Percentiles rank a stretch among this genome's conserved stretches.
phyloP scores from a whole-genome alignment of 1,140 invertebrate species.

The Trichonephila clavata region DNA sequence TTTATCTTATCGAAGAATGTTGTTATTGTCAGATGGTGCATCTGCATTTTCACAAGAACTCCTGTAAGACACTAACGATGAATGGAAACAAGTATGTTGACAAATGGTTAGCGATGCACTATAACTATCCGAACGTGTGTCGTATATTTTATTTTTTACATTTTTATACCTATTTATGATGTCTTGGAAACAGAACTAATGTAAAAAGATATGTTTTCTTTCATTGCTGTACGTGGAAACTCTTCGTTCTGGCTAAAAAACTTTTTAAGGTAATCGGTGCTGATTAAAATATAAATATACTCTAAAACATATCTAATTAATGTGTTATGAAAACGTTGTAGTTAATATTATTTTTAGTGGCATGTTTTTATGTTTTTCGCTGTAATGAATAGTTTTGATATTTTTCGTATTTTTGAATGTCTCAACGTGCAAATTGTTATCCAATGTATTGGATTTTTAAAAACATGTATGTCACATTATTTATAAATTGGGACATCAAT shows the following conservation, averaged over 20 bases:
- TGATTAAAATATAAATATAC: neutral
- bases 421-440: too few species aligned
- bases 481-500: too few species aligned
- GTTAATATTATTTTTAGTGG: too few species aligned
- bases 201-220: neutral
- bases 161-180: slow-evolving; percentile 1
- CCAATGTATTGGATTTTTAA: too few species aligned
- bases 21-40: neutral
- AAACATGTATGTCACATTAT: too few species aligned
- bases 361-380: too few species aligned
- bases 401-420: too few species aligned
- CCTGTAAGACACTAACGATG: neutral
- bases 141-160: neutral
- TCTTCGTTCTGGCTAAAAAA: neutral
- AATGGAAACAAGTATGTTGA: slow-evolving; percentile 13
- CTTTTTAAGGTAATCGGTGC: slow-evolving; percentile 5
- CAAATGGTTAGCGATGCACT: neutral
- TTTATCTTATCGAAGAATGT: neutral
- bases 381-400: too few species aligned
- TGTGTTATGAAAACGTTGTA: too few species aligned
- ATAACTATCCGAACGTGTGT: neutral
- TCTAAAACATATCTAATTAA: too few species aligned
- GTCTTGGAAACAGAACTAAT: neutral
- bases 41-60: neutral
- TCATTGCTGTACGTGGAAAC: neutral